phyloP scores from a whole-genome alignment of 2,888 invertebrate genomes.

The Baccha elongata region DNA sequence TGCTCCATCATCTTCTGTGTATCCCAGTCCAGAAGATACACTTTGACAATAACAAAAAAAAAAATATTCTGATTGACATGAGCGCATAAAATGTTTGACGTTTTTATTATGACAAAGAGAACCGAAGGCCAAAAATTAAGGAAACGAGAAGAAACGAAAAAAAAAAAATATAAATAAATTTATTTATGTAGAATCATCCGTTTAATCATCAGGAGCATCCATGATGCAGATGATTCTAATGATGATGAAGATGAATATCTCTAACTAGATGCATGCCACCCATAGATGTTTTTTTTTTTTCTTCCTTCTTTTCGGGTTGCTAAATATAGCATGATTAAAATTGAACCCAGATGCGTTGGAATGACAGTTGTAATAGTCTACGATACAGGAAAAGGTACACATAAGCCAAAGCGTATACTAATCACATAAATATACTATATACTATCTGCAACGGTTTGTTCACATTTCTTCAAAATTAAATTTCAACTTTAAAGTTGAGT shows the following conservation, averaged over 20 bases:
- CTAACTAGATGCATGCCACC: conserved; percentile 66
- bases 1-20: neutral
- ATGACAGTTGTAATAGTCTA: conserved; percentile 20
- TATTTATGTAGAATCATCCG: conserved; percentile 46
- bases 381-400: conserved; percentile 18
- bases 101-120: conserved; percentile 68
- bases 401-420: too few relatives aligned
- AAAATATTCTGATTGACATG: conserved; percentile 62
- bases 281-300: conserved; percentile 44
- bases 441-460: too few relatives aligned
- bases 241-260: conserved; percentile 70
- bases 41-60: neutral
- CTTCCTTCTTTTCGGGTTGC: neutral
- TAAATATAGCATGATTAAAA: conserved; percentile 45
- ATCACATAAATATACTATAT: too few relatives aligned
- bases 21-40: neutral
- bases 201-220: conserved; percentile 62
- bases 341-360: conserved; percentile 50
- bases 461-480: too few relatives aligned
- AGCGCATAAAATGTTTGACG: conserved; percentile 66
- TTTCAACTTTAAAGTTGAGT: too few relatives aligned
- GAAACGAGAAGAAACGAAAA: conserved; percentile 6
- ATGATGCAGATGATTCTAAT: conserved; percentile 55
- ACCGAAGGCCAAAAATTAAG: conserved; percentile 19
- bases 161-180: conserved; percentile 23